Evolutionary conservation across 1,140 invertebrate genomes (phyloP), one percentile per base, ranked within the genome.

Genomic region (Zaprionus kolodkinae): DNA sequence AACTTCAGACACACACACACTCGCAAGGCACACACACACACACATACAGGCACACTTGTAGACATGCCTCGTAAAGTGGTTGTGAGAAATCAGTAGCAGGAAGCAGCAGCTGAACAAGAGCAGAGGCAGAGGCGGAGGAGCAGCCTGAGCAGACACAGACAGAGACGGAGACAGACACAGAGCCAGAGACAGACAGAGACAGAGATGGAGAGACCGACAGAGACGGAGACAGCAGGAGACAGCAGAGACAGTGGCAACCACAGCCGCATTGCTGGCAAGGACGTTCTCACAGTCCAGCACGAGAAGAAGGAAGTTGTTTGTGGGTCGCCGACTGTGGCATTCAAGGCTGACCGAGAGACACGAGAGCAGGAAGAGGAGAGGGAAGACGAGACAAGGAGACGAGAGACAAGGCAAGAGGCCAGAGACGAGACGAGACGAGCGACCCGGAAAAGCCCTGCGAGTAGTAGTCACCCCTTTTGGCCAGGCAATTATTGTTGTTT

Each of bases 301-400:
- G 55, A 68, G 60, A 80, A 86, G 70, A 87, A 87, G 82, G 82
- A 87, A 88, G 84, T 88, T 88, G 84, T 89, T 88, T 88, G 85
- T 88, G 84, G 80, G 80, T 87, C 85, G 83, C 60, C 52, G 67
- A 7, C 17, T 61, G 52, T 61, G 52, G 33, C 74, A 76, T 72
- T 67, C 63, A 76, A 76, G 74, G 69, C 63, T 76, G 71, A 66
- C 70, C 67, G 77, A 78, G 81, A 75, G 15, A 48, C 45, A 45
- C 21, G 21, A 21, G 21, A 21, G 21, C 21, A 1, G 21, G 21
- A 2, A 1, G 21, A 21, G 2, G 21, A 21, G 21, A 2, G 21
- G 21, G 21, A 2, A 21, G 21, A 21, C 21, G 21, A 21, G 21
- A 1, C 67, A 72, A 78, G 81, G 21, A 21, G 21, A 1, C 67